Evolutionary conservation across 2,797 vertebrate species (phyloP), one percentile per base, ranked within the genome.

Genomic region (Fistularia tabacaria): DNA sequence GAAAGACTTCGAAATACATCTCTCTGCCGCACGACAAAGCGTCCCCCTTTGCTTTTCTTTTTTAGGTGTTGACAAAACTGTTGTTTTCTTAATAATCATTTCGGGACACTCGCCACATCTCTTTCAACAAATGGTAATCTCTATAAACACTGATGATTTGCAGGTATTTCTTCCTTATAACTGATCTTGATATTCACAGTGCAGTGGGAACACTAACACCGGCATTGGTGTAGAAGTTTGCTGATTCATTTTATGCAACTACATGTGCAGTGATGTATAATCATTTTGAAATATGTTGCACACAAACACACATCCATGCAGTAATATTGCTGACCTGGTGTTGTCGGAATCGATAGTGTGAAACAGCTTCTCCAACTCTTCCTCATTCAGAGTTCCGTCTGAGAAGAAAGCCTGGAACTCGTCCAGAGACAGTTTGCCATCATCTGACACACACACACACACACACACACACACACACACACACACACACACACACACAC

Each of bases 331-430:
- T 93, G 84, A 98, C 97, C 94, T 96, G 71, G 97, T 99, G 85
- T 98, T 96, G 89, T 99, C 96, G 0, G 94, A 96, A 83, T 99
- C 97, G 14, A 99, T 99, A 67, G 94, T 92, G 67, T 98, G 95
- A 84, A 99, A 99, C 68, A 99, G 92, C 69, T 91, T 94, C 82
- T 98, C 95, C 39, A 99, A 91, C 76, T 99, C 96, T n/a, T 94
- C 93, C 75, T 97, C 94, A 0, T 94, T 93, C 77, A 99, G 92
- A 0, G 93, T 94, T 1, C 96, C 97, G 1, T 99, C 96, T 0
- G 96, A 94, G 80, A 99, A 99, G 87, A 98, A 99, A 12, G 95
- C 92, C 86, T 97, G 96, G 87, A 99, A 99, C 71, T 99, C 97
- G 70, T 99, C 97, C 87, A 99, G 82, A 62, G 97, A 99, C 77